Base-by-base conservation (phyloP, 2,888 invertebrate genomes). In the Horisme vitalbata region DNA sequence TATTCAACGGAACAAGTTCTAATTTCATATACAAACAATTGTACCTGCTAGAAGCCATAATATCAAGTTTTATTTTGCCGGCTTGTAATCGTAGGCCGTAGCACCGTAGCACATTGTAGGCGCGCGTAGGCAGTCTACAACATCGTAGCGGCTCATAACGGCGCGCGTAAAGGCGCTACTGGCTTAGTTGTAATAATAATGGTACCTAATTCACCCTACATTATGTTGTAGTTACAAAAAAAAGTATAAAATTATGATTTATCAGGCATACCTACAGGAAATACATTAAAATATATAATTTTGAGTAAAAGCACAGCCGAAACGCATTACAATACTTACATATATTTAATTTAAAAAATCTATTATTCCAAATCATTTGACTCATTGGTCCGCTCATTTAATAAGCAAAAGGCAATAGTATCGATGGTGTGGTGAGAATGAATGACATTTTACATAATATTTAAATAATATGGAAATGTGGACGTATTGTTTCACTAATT, bases 311-410 rank as follows among this genome's bases (percentile, higher is more conserved):
- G 85, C 86, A 87, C 87, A 87, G 86, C 84, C 85, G 75, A 82
- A 78, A 80, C 71, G 71, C 72, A 65, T 77, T 73, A 63, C 38
- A 12, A n/a, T 14, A 26, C 73, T 77, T 82, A 81, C 57, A 68
- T 68, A 69, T 66, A 65, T 70, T 68, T 75, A 71, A 72, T 61
- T 70, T 75, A 79, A 74, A 82, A 82, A 79, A 75, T 70, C 75
- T 79, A 80, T 69, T 63, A n/a, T 72, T 75, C 68, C 69, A 79
- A 80, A 83, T 85, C 75, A 79, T 77, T 82, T 82, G 85, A 84
- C 83, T 75, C 83, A 36, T 87, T 89, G 88, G 88, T 89, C 88
- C 88, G 73, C 84, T 75, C 59, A 71, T 71, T 76, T 77, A 78
- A 71, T 68, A 85, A 87, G 87, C 85, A 81, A 85, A 83, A 87